A percentile compares a stretch with the other conserved stretches of the same genome.
Evolutionary conservation across 2,113 vertebrate genomes (phyloP).

Genomic region (Eurystomus gularis): DNA sequence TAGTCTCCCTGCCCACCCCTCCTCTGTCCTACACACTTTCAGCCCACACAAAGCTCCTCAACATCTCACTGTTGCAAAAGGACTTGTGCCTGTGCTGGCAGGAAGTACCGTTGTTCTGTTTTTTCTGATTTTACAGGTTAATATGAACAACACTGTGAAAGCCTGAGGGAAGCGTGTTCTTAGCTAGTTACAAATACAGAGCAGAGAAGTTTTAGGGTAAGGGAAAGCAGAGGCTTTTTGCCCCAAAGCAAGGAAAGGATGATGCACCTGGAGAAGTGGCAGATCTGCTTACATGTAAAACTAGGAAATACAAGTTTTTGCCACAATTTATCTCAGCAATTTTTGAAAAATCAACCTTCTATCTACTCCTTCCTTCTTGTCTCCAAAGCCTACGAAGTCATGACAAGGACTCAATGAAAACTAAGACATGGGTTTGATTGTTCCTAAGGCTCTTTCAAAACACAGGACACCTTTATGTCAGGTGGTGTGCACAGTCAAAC

Average conservation of each 20-base stretch:
- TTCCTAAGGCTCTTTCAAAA: neutral
- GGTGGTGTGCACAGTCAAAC: neutral
- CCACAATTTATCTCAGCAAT: neutral
- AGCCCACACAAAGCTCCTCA: neutral
- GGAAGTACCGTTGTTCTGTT: neutral
- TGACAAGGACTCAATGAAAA: neutral
- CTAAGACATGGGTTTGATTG: neutral
- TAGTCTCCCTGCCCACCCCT: too few relatives aligned
- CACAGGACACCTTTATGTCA: neutral
- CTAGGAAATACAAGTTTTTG: neutral
- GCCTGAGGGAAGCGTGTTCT: neutral
- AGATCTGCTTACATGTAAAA: neutral
- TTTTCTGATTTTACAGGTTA: neutral
- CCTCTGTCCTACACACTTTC: neutral
- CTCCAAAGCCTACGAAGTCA: neutral
- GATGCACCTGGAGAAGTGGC: neutral
- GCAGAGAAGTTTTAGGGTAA: neutral
- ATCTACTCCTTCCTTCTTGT: neutral
- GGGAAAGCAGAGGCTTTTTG: neutral
- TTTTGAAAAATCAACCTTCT: neutral
- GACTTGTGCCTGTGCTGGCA: neutral
- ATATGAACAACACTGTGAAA: neutral
- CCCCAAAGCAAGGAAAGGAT: neutral
- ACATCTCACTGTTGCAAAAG: neutral
- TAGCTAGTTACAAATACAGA: neutral